phyloP scores from a whole-genome alignment of 1,140 invertebrate species.

The Elysia chlorotica region DNA sequence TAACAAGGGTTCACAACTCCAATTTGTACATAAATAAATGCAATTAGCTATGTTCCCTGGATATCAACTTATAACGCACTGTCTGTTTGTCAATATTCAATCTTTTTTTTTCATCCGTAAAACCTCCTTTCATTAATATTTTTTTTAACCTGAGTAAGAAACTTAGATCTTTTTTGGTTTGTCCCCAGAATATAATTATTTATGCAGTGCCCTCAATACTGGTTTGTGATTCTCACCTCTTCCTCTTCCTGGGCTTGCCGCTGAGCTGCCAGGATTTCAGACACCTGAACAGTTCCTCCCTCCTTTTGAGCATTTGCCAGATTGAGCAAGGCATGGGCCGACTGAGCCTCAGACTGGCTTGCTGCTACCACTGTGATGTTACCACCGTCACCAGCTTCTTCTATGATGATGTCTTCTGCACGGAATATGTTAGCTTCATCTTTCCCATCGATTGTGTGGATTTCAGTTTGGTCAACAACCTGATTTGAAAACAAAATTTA shows the following conservation, averaged over 20 bases:
- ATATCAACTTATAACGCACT: background rate
- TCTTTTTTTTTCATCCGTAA: background rate
- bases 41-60: too few species aligned
- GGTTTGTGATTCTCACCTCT: background rate
- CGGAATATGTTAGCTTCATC: background rate
- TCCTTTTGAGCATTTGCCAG: constrained; percentile 9
- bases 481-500: background rate
- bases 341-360: constrained; percentile 9
- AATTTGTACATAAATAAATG: too few species aligned
- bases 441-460: background rate
- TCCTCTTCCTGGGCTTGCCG: background rate
- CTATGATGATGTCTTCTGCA: constrained; percentile 1
- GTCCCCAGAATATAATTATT: background rate
- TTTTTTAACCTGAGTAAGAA: background rate
- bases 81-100: background rate
- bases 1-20: too few species aligned
- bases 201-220: background rate
- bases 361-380: background rate
- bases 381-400: background rate
- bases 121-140: background rate
- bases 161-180: background rate
- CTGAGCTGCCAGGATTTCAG: background rate
- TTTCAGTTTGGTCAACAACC: constrained; percentile 5
- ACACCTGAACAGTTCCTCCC: background rate
- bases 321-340: constrained; percentile 13